Base-by-base conservation (phyloP, 1,140 invertebrate species). In the Phocides pigmalion region DNA sequence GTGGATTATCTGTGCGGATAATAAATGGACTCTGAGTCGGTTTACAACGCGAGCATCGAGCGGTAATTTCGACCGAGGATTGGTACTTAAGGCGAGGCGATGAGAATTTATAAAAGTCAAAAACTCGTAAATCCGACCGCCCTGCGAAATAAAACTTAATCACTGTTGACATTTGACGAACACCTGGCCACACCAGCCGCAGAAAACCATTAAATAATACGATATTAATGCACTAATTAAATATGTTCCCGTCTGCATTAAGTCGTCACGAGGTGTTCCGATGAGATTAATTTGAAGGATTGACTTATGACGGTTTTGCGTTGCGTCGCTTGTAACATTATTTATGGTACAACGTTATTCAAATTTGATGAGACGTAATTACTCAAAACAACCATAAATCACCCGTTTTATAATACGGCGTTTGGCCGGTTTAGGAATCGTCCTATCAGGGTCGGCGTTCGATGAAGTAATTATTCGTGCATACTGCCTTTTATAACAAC, bases 321-420 rank as follows among this genome's bases (percentile, higher is more conserved):
- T 84, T 73, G 75, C 70, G 67, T 68, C 71, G 74, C 76, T 69
- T 58, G 67, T 73, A 53, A 71, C 70, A 78, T 87, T 84, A 84
- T 89, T 87, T 87, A 87, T 82, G 79, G 82, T 77, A 76, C 79
- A 76, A 78, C 78, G 82, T 86, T 89, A 90, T 89, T 87, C 84
- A 87, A 90, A 89, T 87, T 89, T 87, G 84, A 90, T 90, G 83
- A 85, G 84, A 82, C 82, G 80, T 87, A 81, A 90, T 89, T 89
- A 87, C 79, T 89, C 86, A 87, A 85, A 89, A 87, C 84, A 87
- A 47, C 64, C 73, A 87, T 90, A 90, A 90, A 90, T 90, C 87
- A 89, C 80, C 66, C 65, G 80, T 79, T 81, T 80, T 86, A 85
- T 87, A 85, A 81, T 79, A 74, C 68, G 81, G 66, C 61, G 81